Conservation (phyloP, 1,140 invertebrate species). For the Solenopsis invicta region DNA sequence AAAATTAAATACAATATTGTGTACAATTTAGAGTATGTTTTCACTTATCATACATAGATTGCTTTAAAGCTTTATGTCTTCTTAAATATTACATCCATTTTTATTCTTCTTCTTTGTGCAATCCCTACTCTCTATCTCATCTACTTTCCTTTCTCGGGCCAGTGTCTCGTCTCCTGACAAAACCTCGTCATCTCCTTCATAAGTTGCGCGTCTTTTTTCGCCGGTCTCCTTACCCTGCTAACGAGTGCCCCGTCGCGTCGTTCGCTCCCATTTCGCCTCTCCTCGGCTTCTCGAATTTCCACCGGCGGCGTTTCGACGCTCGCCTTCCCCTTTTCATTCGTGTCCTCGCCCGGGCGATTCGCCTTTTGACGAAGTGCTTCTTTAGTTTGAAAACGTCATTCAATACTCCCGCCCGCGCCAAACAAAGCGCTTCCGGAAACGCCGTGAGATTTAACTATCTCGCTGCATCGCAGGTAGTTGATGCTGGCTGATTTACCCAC, state of each 20-base stretch:
- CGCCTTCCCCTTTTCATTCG: constrained; percentile 79
- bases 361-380: constrained; percentile 87
- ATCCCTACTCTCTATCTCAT: neutral
- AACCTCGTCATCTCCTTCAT: constrained; percentile 40
- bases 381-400: constrained; percentile 85
- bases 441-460: constrained; percentile 72
- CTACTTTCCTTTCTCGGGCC: neutral
- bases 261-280: constrained; percentile 79
- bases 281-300: constrained; percentile 79
- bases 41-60: neutral
- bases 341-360: constrained; percentile 80
- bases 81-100: neutral
- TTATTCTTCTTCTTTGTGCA: neutral
- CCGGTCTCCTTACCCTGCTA: constrained; percentile 53
- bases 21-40: neutral
- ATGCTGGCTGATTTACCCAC: constrained; percentile 58
- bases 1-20: neutral
- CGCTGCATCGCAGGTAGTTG: constrained; percentile 71
- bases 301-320: constrained; percentile 71
- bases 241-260: constrained; percentile 71
- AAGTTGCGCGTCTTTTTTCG: constrained; percentile 52
- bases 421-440: constrained; percentile 84
- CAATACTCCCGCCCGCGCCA: constrained; percentile 77
- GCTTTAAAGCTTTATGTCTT: neutral
- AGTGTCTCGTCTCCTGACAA: constrained; percentile 48